phyloP scores from a whole-genome alignment of 2,888 invertebrate species.

The Drosophila greeni region DNA sequence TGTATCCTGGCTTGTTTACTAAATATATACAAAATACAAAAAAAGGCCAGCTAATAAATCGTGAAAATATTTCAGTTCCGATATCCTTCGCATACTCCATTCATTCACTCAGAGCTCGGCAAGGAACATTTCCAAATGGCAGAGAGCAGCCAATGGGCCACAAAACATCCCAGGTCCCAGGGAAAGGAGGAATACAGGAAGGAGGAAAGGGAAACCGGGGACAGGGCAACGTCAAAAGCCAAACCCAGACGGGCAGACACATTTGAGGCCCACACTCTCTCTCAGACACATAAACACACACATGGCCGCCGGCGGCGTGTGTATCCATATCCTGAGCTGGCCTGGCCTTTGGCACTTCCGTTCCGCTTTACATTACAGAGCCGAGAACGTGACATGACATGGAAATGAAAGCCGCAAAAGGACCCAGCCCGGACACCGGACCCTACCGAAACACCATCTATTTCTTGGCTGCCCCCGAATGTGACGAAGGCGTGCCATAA shows the following conservation, averaged over 20 bases:
- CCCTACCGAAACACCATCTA: slow-evolving; percentile 8
- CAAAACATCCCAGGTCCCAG: slow-evolving; percentile 25
- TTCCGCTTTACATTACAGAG: slow-evolving; percentile 54
- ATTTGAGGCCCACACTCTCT: slow-evolving; percentile 28
- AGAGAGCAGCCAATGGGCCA: slow-evolving; percentile 21
- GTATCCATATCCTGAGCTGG: slow-evolving; percentile 29
- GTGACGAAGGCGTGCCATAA: slow-evolving; percentile 59
- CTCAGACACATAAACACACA: slow-evolving; percentile 9
- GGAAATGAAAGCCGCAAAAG: slow-evolving; percentile 61
- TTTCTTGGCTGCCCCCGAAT: slow-evolving; percentile 9
- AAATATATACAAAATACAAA: neutral
- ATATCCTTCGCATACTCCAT: slow-evolving; percentile 52
- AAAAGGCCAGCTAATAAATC: slow-evolving; percentile 33
- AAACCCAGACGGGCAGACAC: slow-evolving; percentile 34
- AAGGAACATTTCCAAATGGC: slow-evolving; percentile 31
- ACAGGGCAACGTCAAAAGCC: slow-evolving; percentile 31
- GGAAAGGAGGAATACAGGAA: neutral
- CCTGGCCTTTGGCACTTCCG: slow-evolving; percentile 58
- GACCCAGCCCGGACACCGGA: slow-evolving; percentile 33
- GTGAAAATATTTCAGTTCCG: slow-evolving; percentile 47
- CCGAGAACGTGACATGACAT: slow-evolving; percentile 51
- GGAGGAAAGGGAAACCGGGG: slow-evolving; percentile 16
- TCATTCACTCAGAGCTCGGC: slow-evolving; percentile 23
- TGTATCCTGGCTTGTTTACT: slow-evolving; percentile 10
- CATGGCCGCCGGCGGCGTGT: slow-evolving; percentile 4